Base-by-base conservation (phyloP, 2,888 invertebrate genomes). In the Campoplex nolae region DNA sequence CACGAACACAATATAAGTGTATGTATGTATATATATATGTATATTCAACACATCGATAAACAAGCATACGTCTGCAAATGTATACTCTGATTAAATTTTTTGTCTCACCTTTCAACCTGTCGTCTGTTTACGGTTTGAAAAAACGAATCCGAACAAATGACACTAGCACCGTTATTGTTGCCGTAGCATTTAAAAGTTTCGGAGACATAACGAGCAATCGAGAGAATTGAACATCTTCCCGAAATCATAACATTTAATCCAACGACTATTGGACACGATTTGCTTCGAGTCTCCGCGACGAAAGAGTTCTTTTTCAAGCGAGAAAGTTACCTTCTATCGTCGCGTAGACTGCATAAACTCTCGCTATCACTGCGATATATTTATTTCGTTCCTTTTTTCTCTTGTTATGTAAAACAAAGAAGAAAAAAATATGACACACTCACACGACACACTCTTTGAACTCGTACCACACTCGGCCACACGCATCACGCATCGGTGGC, bases 171-270 rank as follows among this genome's bases (percentile, higher is more conserved):
- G 74, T 83, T 84, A 82, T 76, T 89, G 78, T 89, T 90, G 51
- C 81, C 58, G 68, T 79, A 86, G 78, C 89, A 74, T 78, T 89
- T 90, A 9, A 89, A 88, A 83, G 88, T 83, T 87, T 90, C 89
- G 42, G 90, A 89, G 76, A 90, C 87, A 84, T 89, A 88, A 74
- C 92, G 91, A 86, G 90, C 68, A 75, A 90, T 88, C 85, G 90
- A 87, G 80, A 89, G 87, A 56, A 92, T 35, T 73, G 87, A 89
- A 89, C 92, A 93, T 94, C 93, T 93, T 92, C 92, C 92, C 90
- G 90, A 91, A 94, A 91, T 92, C 94, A 94, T 94, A 93, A 93
- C 93, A 93, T 91, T 85, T 76, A 88, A 78, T 71, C 32, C 8
- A 76, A 38, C 9, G 18, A 54, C 56, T 84, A 65, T 32, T 62